These are phyloP conservation scores for Tetragnatha montana DNA, from an alignment of 2,888 invertebrate genomes.

Conservation along the genomic window DNA sequence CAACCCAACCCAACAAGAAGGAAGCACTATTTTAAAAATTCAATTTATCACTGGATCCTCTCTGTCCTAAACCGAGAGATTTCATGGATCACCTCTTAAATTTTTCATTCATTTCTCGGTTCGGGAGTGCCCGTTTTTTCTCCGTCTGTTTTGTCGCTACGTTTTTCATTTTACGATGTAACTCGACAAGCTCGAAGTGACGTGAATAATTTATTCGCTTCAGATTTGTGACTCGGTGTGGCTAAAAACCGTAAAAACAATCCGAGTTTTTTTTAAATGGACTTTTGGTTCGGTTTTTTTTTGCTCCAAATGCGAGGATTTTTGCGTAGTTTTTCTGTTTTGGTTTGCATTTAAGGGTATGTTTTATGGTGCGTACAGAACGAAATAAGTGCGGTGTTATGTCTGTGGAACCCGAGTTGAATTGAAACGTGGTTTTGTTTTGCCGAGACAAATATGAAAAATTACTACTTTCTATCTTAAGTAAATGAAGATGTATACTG, in stretches of 20 bases:
- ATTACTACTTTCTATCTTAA: too few species aligned
- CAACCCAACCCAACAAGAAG: neutral
- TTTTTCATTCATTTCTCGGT: conserved; percentile 49
- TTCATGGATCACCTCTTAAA: conserved; percentile 37
- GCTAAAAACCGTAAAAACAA: conserved; percentile 51
- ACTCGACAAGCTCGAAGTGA: neutral
- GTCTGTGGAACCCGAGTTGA: neutral
- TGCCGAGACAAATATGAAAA: too few species aligned
- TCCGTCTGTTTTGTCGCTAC: neutral
- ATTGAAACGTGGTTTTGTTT: too few species aligned
- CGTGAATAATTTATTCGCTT: conserved; percentile 51
- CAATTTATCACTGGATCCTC: conserved; percentile 58
- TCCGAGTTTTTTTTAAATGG: neutral
- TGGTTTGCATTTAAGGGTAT: neutral
- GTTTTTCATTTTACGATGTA: neutral
- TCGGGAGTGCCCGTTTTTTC: conserved; percentile 4
- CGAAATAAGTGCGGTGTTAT: neutral
- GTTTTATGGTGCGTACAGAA: neutral
- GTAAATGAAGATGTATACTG: too few species aligned
- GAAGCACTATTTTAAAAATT: conserved; percentile 40
- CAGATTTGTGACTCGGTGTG: conserved; percentile 15
- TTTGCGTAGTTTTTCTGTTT: conserved; percentile 9
- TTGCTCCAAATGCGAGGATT: neutral
- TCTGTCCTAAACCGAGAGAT: conserved; percentile 41
- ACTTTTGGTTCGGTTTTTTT: conserved; percentile 15